Evolutionary conservation across 2,888 invertebrate genomes (phyloP), one percentile per base, ranked within the genome.

Genomic region (Sesamia inferens): DNA sequence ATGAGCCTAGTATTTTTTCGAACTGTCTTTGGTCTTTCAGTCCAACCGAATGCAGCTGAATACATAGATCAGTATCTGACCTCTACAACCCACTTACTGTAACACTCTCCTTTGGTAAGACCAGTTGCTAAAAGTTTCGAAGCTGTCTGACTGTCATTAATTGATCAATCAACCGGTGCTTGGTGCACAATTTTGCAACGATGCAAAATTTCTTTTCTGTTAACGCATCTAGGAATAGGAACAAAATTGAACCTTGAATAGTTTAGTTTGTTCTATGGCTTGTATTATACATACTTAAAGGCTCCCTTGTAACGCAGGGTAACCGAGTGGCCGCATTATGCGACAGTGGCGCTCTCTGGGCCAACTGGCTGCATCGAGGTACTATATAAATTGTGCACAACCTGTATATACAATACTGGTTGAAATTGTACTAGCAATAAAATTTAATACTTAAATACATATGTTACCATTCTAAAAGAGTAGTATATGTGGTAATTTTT

Each of bases 241-340:
- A 31, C 14, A 31, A 31, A 58, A 64, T 5, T 1, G 0, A n/a
- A 54, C 10, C 5, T 22, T 19, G n/a, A 22, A 42, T 47, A 39
- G 54, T 19, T 42, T 68, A 48, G 54, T 31, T 14, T 19, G 19
- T 31, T n/a, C 16, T n/a, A 10, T 13, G 68, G 71, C 59, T 81
- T 74, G 66, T 71, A 47, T 67, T 42, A 68, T 81, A n/a, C 24
- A 67, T 81, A 84, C 81, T 71, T 59, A n/a, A 39, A 54, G 48
- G 63, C 13, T 31, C 6, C 39, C 6, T 62, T 55, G 82, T 84
- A 85, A 87, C 81, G 81, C 84, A 78, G 80, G 82, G 82, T 88
- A 82, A 83, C 84, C 78, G 75, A 88, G 86, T 84, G 85, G 82
- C 79, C 79, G 85, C 85, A 88, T 89, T 89, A 89, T 88, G 89